These are phyloP conservation scores for Xylocampa areola DNA, from an alignment of 2,888 invertebrate genomes.

Conservation along the genomic window DNA sequence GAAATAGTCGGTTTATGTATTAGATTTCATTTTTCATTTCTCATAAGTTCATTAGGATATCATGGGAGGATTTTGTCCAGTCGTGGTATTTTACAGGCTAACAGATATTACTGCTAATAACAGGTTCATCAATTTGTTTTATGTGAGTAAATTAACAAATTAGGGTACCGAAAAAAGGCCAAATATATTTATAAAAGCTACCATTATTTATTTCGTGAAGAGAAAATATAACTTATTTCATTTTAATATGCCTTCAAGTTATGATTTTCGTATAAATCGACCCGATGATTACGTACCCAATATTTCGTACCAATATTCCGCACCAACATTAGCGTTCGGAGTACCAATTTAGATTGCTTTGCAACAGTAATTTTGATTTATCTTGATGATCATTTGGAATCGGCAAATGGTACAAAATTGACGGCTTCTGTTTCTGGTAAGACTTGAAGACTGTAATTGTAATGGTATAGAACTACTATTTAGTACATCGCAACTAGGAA, in stretches of 20 bases:
- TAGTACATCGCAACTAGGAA: neutral
- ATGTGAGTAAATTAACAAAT: no score
- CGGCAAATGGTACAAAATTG: slow-evolving; percentile 35
- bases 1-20: no score
- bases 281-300: slow-evolving; percentile 23
- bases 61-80: no score
- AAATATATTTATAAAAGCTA: no score
- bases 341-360: slow-evolving; percentile 37
- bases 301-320: slow-evolving; percentile 37
- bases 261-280: slow-evolving; percentile 31
- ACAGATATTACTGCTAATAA: no score
- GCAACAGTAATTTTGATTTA: slow-evolving; percentile 44
- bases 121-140: no score
- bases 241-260: slow-evolving; percentile 15
- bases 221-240: slow-evolving; percentile 22
- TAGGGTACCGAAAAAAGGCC: no score
- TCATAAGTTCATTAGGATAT: neutral
- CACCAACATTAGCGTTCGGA: slow-evolving; percentile 27
- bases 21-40: no score
- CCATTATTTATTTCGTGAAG: slow-evolving; percentile 5
- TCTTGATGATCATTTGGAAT: slow-evolving; percentile 42
- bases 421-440: slow-evolving; percentile 20
- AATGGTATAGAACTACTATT: neutral
- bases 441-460: slow-evolving; percentile 13
- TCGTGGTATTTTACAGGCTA: no score